Base-by-base conservation (phyloP, 2,888 invertebrate genomes). In the Hydropsyche betteni region DNA sequence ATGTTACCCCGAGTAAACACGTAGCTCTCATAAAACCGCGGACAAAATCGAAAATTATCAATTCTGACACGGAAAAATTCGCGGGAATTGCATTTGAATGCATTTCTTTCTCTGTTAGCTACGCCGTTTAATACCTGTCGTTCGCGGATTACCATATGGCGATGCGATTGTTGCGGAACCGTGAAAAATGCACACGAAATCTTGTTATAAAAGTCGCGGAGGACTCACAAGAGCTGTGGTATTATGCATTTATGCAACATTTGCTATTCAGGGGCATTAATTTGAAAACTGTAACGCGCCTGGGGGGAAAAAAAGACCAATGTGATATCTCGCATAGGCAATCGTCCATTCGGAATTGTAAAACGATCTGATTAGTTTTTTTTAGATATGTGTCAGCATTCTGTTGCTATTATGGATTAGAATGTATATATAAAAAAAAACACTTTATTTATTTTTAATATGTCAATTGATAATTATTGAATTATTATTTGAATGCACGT, bases 41-140 rank as follows among this genome's bases (percentile, higher is more conserved):
- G 10, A 44, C 44, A 44, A 44, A 44, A 44, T 44, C 7, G 44
- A 44, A 6, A 44, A 44, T 8, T 44, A 2, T 44, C 44, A 44
- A 44, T 44, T 44, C 44, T 64, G 64, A 64, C 64, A 36, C 12
- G 6, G 64, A 64, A 64, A 64, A 64, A 64, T 64, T 64, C 64
- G 36, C 64, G 36, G 34, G 64, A 64, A 64, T 64, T 64, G 64
- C 64, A 64, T 64, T 64, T 64, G 64, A 64, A 64, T 64, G 64
- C 64, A 64, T 33, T 64, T 58, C 24, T 24, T 24, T 64, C 34
- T 7, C 34, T 34, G 12, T 34, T 10, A 4, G 36, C 34, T 36
- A 36, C 36, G 12, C 7, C 64, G 33, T 24, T 64, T 64, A 64
- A 64, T 64, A 64, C 64, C 34, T 64, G 64, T 64, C 55, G 55